A percentile compares a stretch with the other conserved stretches of the same genome.
phyloP scores from a whole-genome alignment of 2,888 invertebrate species.

The Automeris io region DNA sequence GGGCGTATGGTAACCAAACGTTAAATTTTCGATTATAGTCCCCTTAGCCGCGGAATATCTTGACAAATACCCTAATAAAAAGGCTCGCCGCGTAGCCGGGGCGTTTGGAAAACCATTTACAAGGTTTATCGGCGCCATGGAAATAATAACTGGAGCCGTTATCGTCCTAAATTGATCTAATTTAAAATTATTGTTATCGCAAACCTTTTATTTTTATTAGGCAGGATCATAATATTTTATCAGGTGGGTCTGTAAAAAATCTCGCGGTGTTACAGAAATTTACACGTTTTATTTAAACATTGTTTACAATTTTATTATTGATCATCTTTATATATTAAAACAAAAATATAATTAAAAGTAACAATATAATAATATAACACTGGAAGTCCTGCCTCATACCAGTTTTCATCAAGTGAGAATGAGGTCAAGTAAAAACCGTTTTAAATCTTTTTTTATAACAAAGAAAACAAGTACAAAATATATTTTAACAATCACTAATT shows the following conservation, averaged over 20 bases:
- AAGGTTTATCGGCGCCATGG: constrained; percentile 74
- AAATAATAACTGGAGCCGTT: constrained; percentile 74
- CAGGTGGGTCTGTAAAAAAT: constrained; percentile 32
- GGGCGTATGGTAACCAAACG: constrained; percentile 64
- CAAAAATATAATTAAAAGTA: background rate
- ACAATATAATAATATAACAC: no score
- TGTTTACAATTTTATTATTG: background rate
- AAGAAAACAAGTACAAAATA: no score
- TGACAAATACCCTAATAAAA: constrained; percentile 75
- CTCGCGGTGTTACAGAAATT: constrained; percentile 27
- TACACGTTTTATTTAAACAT: constrained; percentile 3
- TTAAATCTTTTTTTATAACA: no score
- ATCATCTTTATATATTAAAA: background rate
- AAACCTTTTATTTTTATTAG: constrained; percentile 69
- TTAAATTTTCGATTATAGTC: constrained; percentile 68
- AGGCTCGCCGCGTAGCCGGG: constrained; percentile 61
- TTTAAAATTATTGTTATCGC: constrained; percentile 74
- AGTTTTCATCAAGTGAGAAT: no score
- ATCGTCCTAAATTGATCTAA: constrained; percentile 74
- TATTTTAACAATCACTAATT: no score
- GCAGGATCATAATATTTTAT: constrained; percentile 57
- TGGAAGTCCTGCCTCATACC: no score
- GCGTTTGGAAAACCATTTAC: constrained; percentile 75
- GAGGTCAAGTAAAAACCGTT: no score
- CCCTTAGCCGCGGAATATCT: constrained; percentile 63